A percentile compares a stretch with the other conserved stretches of the same genome.
phyloP scores from a whole-genome alignment of 1,140 invertebrate genomes.

The Drepana arcuata region DNA sequence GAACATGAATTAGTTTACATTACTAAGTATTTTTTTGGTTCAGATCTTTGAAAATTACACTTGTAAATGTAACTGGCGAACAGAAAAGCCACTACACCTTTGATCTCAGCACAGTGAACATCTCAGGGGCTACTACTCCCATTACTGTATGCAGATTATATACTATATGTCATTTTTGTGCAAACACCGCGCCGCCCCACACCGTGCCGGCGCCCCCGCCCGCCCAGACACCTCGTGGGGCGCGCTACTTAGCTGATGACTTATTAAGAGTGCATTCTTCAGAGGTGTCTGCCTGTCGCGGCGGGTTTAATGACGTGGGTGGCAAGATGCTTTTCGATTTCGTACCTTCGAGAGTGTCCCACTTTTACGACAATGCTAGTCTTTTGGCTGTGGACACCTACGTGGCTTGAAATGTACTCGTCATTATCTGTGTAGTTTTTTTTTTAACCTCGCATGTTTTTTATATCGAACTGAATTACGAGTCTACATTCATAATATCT shows the following conservation, averaged over 20 bases:
- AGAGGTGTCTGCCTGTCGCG: conserved; percentile 62
- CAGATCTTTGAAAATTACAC: too few relatives aligned
- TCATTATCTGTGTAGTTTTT: too few relatives aligned
- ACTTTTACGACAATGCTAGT: conserved; percentile 20
- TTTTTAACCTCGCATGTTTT: too few relatives aligned
- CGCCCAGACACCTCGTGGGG: conserved; percentile 8
- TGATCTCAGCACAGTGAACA: conserved; percentile 47
- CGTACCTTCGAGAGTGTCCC: conserved; percentile 21
- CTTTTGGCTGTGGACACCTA: too few relatives aligned
- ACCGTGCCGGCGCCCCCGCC: conserved; percentile 7
- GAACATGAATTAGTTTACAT: too few relatives aligned
- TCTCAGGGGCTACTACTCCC: conserved; percentile 50
- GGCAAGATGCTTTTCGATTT: conserved; percentile 23
- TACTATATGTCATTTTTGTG: conserved; percentile 65
- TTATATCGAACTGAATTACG: too few relatives aligned
- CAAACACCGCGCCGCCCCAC: conserved; percentile 29
- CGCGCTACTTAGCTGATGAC: conserved; percentile 68
- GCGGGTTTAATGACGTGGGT: conserved; percentile 14
- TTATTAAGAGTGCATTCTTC: conserved; percentile 69
- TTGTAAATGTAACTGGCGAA: too few relatives aligned
- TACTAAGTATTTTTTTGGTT: too few relatives aligned
- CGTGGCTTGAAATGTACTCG: too few relatives aligned
- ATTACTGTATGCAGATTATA: conserved; percentile 65
- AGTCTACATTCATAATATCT: too few relatives aligned
- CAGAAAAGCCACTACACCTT: conserved; percentile 37